Evolutionary conservation across 2,888 invertebrate species (phyloP).

Genomic region (Ophioninae sp.): DNA sequence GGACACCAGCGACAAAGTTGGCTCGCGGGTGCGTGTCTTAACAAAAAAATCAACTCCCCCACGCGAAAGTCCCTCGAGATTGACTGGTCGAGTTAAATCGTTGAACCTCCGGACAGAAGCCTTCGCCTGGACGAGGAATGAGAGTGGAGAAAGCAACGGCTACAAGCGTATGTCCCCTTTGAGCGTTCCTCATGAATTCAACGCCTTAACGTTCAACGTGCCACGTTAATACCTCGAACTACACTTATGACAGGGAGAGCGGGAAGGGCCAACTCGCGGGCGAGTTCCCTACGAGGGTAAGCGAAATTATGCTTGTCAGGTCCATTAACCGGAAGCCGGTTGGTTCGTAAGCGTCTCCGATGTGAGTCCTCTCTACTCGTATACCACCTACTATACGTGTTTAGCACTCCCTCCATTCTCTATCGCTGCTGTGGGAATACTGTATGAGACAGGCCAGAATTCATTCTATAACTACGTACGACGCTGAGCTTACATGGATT

Average conservation of each 20-base stretch:
- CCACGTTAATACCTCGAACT: slow-evolving; percentile 72
- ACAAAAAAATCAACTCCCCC: slow-evolving; percentile 53
- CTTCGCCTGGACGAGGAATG: slow-evolving; percentile 46
- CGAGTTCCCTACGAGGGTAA: slow-evolving; percentile 75
- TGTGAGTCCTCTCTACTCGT: slow-evolving; percentile 54
- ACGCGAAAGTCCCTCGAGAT: slow-evolving; percentile 76
- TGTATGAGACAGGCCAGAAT: slow-evolving; percentile 48
- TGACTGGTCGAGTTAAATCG: slow-evolving; percentile 78
- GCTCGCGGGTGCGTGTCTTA: slow-evolving; percentile 29
- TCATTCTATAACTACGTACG: slow-evolving; percentile 42
- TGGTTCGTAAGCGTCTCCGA: slow-evolving; percentile 64
- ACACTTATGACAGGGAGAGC: slow-evolving; percentile 73
- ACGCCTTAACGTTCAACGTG: slow-evolving; percentile 72
- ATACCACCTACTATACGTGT: slow-evolving; percentile 35
- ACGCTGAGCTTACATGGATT: slow-evolving; percentile 29
- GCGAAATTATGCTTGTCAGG: slow-evolving; percentile 78
- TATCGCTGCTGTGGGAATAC: slow-evolving; percentile 51
- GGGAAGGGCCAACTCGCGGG: slow-evolving; percentile 17
- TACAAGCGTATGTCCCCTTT: slow-evolving; percentile 58
- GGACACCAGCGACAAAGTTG: too few relatives aligned
- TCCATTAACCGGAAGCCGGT: slow-evolving; percentile 74
- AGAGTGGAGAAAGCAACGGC: slow-evolving; percentile 43
- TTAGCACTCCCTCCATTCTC: slow-evolving; percentile 45
- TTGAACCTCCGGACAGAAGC: slow-evolving; percentile 69
- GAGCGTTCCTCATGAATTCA: slow-evolving; percentile 64